A percentile compares a stretch with the other conserved stretches of the same genome.
Conservation (phyloP, 2,888 invertebrate species). For the Euzetes globulus region DNA sequence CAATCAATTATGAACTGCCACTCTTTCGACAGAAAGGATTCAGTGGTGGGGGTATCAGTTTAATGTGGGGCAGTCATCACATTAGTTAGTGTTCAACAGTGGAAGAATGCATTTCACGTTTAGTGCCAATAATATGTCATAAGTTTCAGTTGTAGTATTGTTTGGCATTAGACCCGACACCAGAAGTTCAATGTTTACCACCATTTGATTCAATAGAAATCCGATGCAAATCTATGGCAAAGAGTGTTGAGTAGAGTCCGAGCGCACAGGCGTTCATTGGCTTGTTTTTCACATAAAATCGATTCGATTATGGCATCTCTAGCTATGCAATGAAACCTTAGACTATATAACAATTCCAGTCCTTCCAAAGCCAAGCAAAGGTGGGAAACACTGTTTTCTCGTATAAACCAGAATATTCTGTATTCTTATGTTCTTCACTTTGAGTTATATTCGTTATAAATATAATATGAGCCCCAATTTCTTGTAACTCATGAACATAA, state of each 20-base stretch:
- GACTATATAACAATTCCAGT: background rate
- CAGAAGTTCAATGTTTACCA: conserved; percentile 1
- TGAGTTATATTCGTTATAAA: background rate
- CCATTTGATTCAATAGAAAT: background rate
- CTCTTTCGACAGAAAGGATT: background rate
- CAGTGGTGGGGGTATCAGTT: background rate
- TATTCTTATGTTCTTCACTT: background rate
- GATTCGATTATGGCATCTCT: background rate
- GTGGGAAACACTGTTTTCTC: conserved; percentile 11
- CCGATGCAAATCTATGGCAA: background rate
- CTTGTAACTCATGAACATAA: background rate
- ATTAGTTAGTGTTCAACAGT: too few relatives aligned
- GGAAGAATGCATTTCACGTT: background rate
- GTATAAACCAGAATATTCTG: background rate
- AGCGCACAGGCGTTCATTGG: background rate
- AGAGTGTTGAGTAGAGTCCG: too few relatives aligned
- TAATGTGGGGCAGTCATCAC: background rate
- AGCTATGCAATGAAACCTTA: background rate
- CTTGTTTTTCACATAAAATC: conserved; percentile 5
- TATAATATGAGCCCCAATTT: background rate
- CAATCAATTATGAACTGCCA: background rate
- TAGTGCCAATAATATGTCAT: background rate
- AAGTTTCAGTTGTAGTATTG: background rate
- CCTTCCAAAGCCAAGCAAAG: background rate
- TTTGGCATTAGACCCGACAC: background rate